Evolutionary conservation across 2,113 vertebrate genomes (phyloP), one percentile per base, ranked within the genome.

Genomic region (Puntigrus tetrazona): DNA sequence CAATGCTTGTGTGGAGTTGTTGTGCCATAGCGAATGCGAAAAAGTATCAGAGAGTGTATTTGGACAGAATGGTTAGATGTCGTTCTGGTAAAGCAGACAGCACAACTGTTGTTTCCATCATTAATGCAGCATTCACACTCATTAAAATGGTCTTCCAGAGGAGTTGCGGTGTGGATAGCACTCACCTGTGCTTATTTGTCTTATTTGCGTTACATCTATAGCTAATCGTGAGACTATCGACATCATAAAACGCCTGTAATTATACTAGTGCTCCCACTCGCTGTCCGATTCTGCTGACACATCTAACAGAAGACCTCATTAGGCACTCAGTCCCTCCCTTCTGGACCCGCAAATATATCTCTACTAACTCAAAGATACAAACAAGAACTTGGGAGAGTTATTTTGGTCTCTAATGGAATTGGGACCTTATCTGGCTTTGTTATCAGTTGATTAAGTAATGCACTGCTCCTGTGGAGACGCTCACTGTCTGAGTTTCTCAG

Each of bases 361-460:
- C 81, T 82, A 55, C 81, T 84, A 88, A 88, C 85, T 78, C 85
- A 85, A 87, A 91, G 85, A 72, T 86, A 86, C 87, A 88, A 89
- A 83, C 81, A 75, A 65, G 88, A 89, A 82, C 88, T 88, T 75
- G 77, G n/a, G 69, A 85, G 89, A 91, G 87, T 92, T 92, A 93
- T 92, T 92, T 92, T 87, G 59, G 86, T 41, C 74, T 16, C 41
- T 94, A 93, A 94, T 93, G 87, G 93, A 91, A 92, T 91, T 90
- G 84, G 84, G 50, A 88, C 81, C 89, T 90, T 94, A 95, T 93
- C 94, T 92, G 72, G 57, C 86, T 85, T 91, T 90, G 88, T 86
- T 88, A 94, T 95, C 94, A 92, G 90, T 88, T 94, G 92, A 93
- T 94, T 93, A 93, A 92, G 89, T 88, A 90, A 91, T 87, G 86